Base-by-base conservation (phyloP, 2,888 invertebrate genomes). In the Deroplatys truncata region DNA sequence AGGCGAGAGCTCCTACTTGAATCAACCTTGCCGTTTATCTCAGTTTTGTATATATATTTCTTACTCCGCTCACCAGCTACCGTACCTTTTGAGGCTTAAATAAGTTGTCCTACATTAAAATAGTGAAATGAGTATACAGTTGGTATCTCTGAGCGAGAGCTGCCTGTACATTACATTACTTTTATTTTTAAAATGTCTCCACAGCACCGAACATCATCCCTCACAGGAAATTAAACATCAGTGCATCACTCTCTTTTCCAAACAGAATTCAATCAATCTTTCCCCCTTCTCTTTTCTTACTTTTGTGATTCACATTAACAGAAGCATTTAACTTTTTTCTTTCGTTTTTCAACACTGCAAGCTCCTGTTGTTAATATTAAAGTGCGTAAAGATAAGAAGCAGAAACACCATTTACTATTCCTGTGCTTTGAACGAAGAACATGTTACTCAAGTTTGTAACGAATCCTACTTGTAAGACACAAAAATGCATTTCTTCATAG, bases 171-270 rank as follows among this genome's bases (percentile, higher is more conserved):
- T 43, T 20, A 25, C 25, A 5, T 20, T 72, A 9, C 56, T 72
- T 72, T 20, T 72, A 72, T 72, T 72, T 72, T 72, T 72, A 72
- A 72, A 72, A 72, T 25, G 56, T 85, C 35, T 85, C 13, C 49
- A 28, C 49, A 43, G 43, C 43, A 43, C 10, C 13, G 43, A 43
- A 43, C 3, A 29, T 49, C 31, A 72, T 86, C 31, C 25, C 86
- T 72, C 28, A 29, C 86, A 86, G 86, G 86, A 86, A 86, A 86
- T 86, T 86, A 86, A 86, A 86, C 86, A 86, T 86, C 86, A 82
- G 72, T 25, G 29, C 28, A 86, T 86, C 35, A 85, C 15, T 49
- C 49, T 28, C 82, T 28, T 56, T 86, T 86, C 56, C 49, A 72
- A 72, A 28, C 29, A 13, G 31, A 86, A 86, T 86, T 86, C 82